Conservation (phyloP, 2,888 invertebrate genomes). For the Aricia artaxerxes region DNA sequence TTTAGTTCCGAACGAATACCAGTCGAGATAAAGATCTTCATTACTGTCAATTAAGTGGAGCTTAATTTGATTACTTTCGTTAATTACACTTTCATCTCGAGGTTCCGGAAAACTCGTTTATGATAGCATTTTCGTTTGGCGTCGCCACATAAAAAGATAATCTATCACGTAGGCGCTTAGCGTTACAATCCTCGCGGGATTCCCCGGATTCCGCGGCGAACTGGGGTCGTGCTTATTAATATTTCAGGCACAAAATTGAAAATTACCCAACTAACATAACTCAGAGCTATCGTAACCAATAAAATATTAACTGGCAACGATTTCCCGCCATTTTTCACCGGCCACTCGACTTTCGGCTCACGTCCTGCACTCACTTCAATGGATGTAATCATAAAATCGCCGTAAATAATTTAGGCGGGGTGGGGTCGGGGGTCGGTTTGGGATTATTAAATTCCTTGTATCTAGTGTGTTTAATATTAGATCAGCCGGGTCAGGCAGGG, state of each 20-base stretch:
- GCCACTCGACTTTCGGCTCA: slow-evolving; percentile 67
- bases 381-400: slow-evolving; percentile 80
- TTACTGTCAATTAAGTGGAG: background rate
- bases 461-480: slow-evolving; percentile 81
- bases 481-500: slow-evolving; percentile 71
- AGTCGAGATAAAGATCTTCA: slow-evolving; percentile 13
- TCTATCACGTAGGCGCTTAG: slow-evolving; percentile 46
- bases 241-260: slow-evolving; percentile 78
- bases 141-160: slow-evolving; percentile 36
- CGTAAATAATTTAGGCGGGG: slow-evolving; percentile 74
- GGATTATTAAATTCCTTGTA: slow-evolving; percentile 81
- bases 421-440: slow-evolving; percentile 51
- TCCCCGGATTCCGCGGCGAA: slow-evolving; percentile 37
- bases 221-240: slow-evolving; percentile 67
- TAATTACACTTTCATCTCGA: background rate
- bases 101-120: background rate
- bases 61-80: slow-evolving; percentile 1
- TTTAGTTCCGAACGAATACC: background rate
- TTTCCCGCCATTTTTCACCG: slow-evolving; percentile 74
- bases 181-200: slow-evolving; percentile 23
- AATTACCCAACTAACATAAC: slow-evolving; percentile 74
- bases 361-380: slow-evolving; percentile 69
- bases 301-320: slow-evolving; percentile 75
- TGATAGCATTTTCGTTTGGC: background rate
- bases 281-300: slow-evolving; percentile 77